phyloP scores from a whole-genome alignment of 1,140 invertebrate genomes.

The Lucilia cuprina region DNA sequence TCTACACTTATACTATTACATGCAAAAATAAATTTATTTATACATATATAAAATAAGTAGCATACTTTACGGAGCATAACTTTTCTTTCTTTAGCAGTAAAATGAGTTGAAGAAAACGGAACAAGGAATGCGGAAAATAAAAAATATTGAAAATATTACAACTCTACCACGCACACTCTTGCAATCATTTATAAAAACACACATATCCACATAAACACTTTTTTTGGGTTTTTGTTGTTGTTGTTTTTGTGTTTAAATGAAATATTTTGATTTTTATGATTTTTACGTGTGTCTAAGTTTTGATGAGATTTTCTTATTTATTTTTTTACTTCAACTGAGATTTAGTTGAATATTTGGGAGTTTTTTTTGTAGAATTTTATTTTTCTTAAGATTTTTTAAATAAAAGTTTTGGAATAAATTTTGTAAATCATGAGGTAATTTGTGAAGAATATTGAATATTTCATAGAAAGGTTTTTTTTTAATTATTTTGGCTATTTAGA shows the following conservation, averaged over 20 bases:
- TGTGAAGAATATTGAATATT: too few species aligned
- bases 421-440: too few species aligned
- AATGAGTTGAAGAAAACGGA: not conserved
- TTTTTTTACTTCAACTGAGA: not conserved
- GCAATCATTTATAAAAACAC: not conserved
- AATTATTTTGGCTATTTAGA: too few species aligned
- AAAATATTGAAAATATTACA: not conserved
- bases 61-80: not conserved
- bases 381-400: not conserved
- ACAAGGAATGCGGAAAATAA: not conserved
- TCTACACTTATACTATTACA: too few species aligned
- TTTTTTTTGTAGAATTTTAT: not conserved
- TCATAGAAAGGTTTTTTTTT: too few species aligned
- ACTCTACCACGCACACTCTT: constrained; percentile 4
- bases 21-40: not conserved
- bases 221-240: not conserved
- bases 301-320: not conserved
- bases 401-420: too few species aligned
- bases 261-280: constrained; percentile 29
- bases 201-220: too few species aligned
- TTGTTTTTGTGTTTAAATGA: not conserved
- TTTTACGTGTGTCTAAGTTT: constrained; percentile 29
- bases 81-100: not conserved
- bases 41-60: not conserved
- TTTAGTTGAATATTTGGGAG: too few species aligned